Conservation (phyloP, 2,888 invertebrate species). For the Pseudococcus viburni region DNA sequence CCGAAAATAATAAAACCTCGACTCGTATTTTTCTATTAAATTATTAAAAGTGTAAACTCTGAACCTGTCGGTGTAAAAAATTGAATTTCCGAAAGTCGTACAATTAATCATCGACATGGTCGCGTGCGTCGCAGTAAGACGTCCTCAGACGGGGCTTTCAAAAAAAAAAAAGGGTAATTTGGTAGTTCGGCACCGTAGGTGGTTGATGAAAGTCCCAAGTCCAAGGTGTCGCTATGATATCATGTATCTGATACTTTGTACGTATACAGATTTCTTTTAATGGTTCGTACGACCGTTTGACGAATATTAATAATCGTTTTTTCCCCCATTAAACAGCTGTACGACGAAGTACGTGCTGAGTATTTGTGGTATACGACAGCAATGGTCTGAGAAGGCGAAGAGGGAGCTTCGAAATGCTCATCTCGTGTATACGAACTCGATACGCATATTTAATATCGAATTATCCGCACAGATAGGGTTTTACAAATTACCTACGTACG, state of each 20-base stretch:
- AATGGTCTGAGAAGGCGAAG: not conserved
- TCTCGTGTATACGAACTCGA: constrained; percentile 5
- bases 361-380: not conserved
- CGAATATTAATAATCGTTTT: constrained; percentile 31
- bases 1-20: not conserved
- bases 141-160: not conserved
- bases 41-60: not conserved
- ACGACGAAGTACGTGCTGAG: not conserved
- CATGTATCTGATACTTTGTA: not conserved
- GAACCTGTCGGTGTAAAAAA: not conserved
- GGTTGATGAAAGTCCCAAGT: constrained; percentile 14
- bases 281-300: not conserved
- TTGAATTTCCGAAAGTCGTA: constrained; percentile 10
- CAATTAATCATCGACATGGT: constrained; percentile 36
- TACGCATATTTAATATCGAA: constrained; percentile 6
- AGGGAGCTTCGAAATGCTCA: not conserved
- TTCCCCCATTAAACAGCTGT: not conserved
- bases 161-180: constrained; percentile 7
- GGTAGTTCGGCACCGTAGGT: constrained; percentile 7
- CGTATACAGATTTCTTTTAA: not conserved
- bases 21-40: not conserved
- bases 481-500: not conserved
- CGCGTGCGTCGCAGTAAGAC: constrained; percentile 31
- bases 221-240: not conserved
- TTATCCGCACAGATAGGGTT: not conserved